A percentile compares a stretch with the other conserved stretches of the same genome.
Conservation (phyloP, 2,888 invertebrate species). For the Xylophagus ater region DNA sequence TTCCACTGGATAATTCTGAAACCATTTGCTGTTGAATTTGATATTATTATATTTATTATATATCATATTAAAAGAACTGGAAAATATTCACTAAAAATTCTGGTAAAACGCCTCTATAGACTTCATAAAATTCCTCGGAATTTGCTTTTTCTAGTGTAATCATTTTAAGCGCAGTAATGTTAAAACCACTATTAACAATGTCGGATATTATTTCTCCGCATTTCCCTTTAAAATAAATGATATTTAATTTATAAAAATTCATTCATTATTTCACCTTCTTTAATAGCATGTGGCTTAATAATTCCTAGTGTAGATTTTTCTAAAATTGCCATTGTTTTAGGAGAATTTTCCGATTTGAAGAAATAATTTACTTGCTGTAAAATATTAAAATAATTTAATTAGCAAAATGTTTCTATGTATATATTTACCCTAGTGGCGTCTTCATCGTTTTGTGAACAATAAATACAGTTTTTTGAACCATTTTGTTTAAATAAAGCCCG, state of each 20-base stretch:
- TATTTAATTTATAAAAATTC: not conserved
- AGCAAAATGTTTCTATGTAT: constrained; percentile 7
- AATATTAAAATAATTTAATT: constrained; percentile 8
- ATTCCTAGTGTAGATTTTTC: constrained; percentile 67
- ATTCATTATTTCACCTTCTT: constrained; percentile 45
- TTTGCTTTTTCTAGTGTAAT: constrained; percentile 66
- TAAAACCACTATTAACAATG: constrained; percentile 66
- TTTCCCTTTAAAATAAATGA: constrained; percentile 24
- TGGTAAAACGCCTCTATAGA: constrained; percentile 78
- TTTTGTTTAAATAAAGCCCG: constrained; percentile 58
- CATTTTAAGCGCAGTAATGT: constrained; percentile 70
- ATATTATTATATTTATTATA: not conserved
- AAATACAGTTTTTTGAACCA: constrained; percentile 54
- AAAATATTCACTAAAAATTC: constrained; percentile 43
- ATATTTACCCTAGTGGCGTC: constrained; percentile 42
- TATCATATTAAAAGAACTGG: constrained; percentile 1
- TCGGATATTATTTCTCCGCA: constrained; percentile 59
- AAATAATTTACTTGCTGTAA: constrained; percentile 47
- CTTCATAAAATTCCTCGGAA: constrained; percentile 85
- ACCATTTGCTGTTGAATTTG: constrained; percentile 59
- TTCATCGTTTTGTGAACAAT: constrained; percentile 50
- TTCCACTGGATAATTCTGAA: constrained; percentile 70
- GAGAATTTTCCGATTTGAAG: constrained; percentile 47
- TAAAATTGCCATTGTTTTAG: constrained; percentile 46
- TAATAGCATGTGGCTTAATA: constrained; percentile 81